Conservation (phyloP, 2,888 invertebrate species). For the Lampropteryx suffumata region DNA sequence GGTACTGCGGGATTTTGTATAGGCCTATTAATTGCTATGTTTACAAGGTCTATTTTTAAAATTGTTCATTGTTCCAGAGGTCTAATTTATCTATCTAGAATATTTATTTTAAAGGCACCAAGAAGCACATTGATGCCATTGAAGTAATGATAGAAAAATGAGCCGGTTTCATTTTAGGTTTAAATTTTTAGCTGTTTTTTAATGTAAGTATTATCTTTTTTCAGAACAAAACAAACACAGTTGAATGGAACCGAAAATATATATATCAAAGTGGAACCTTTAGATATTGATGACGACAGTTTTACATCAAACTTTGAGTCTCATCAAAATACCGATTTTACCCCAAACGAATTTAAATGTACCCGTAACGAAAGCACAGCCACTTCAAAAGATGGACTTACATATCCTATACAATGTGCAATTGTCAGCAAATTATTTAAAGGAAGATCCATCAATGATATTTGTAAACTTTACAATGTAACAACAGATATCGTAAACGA, state of each 20-base stretch:
- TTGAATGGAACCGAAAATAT: conserved; percentile 3
- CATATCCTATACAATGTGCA: conserved; percentile 43
- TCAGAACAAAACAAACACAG: background rate
- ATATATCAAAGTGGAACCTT: conserved; percentile 8
- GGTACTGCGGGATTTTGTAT: too few species aligned
- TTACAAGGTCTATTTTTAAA: too few species aligned
- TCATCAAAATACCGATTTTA: background rate
- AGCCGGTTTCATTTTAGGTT: too few species aligned
- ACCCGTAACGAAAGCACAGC: background rate
- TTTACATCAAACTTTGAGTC: conserved; percentile 1
- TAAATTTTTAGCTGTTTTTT: background rate
- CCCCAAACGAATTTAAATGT: conserved; percentile 5
- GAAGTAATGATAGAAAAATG: too few species aligned
- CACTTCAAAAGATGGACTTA: conserved; percentile 39
- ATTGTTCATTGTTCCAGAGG: too few species aligned
- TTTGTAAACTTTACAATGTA: conserved; percentile 47
- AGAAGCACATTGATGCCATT: too few species aligned
- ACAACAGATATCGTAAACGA: conserved; percentile 49
- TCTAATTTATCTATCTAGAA: too few species aligned
- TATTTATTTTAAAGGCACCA: too few species aligned
- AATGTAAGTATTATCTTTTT: background rate
- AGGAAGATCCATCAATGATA: conserved; percentile 46
- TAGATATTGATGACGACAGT: conserved; percentile 1
- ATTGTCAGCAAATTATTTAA: conserved; percentile 56
- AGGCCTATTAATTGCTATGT: too few species aligned